Percentiles rank a stretch among this genome's conserved stretches.
These are phyloP conservation scores for Promerops cafer DNA, from an alignment of 2,113 vertebrate genomes.

Conservation along the genomic window DNA sequence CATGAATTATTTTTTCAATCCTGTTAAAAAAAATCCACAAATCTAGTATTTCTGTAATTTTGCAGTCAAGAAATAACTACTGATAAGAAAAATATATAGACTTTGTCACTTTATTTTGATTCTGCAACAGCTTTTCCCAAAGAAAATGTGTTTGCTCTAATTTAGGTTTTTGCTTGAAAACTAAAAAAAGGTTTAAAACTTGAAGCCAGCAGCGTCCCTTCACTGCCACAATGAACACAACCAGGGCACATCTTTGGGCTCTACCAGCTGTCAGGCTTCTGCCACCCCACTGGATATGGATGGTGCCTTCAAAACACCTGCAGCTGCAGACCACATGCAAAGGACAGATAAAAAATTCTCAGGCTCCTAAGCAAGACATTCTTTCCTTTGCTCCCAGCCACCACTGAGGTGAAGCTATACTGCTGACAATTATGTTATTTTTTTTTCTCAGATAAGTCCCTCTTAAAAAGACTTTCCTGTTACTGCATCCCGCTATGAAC, in stretches of 20 bases:
- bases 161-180: background rate
- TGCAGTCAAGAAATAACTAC: background rate
- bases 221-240: background rate
- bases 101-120: background rate
- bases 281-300: background rate
- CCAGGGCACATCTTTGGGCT: background rate
- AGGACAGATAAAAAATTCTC: background rate
- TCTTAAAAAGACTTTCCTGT: background rate
- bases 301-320: background rate
- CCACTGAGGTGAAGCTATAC: background rate
- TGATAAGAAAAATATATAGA: background rate
- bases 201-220: background rate
- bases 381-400: background rate
- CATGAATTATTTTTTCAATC: background rate
- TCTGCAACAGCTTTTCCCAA: background rate
- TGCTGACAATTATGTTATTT: background rate
- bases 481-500: background rate
- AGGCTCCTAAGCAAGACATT: background rate
- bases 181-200: background rate
- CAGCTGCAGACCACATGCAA: background rate
- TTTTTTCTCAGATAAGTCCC: background rate
- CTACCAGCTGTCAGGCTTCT: background rate
- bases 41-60: background rate
- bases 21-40: background rate
- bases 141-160: background rate